A percentile compares a stretch with the other conserved stretches of the same genome.
phyloP scores from a whole-genome alignment of 1,140 invertebrate species.

The Chironomus striatipennis region DNA sequence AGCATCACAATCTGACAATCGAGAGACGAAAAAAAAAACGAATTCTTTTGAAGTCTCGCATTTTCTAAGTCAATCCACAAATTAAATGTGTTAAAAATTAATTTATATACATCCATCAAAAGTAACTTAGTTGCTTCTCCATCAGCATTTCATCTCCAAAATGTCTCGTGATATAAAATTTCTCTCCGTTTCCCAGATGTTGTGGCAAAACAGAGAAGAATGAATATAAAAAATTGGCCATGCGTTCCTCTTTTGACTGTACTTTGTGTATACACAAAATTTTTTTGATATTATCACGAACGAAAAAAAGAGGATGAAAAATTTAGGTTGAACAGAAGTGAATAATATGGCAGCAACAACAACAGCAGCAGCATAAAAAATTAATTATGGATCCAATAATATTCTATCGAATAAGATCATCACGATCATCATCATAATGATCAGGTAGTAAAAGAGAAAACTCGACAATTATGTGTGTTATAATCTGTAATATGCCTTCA shows the following conservation, averaged over 20 bases:
- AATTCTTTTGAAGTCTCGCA: neutral
- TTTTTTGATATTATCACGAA: neutral
- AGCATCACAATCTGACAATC: neutral
- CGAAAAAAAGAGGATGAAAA: neutral
- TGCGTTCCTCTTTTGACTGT: too few species aligned
- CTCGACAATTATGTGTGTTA: neutral
- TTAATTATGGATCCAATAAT: neutral
- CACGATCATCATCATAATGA: too few species aligned
- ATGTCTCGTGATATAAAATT: too few species aligned
- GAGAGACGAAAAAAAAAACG: neutral
- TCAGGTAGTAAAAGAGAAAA: neutral
- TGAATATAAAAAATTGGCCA: too few species aligned
- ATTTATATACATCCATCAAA: too few species aligned
- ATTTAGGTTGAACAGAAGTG: neutral
- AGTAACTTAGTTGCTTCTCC: too few species aligned
- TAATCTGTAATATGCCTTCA: neutral
- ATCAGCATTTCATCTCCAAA: too few species aligned
- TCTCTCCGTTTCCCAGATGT: neutral
- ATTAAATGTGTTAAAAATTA: too few species aligned
- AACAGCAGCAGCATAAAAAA: neutral
- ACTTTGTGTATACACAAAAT: too few species aligned
- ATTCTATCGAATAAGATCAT: too few species aligned
- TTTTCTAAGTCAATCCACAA: too few species aligned
- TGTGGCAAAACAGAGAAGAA: neutral
- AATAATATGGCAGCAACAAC: too few species aligned